Conservation (phyloP, 1,140 invertebrate genomes). For the Megathymus violae region DNA sequence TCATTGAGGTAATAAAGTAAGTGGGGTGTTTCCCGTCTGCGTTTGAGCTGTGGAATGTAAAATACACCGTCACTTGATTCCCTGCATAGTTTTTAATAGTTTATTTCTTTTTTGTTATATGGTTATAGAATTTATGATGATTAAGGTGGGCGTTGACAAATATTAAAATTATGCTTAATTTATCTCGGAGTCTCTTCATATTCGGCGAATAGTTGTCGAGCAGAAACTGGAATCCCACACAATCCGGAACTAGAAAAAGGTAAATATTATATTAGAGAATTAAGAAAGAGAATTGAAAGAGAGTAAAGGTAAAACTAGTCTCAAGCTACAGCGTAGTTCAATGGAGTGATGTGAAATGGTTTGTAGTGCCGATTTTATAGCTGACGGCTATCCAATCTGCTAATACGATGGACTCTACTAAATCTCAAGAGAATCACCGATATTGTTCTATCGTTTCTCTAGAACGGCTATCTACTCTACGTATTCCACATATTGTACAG, state of each 20-base stretch:
- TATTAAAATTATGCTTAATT: no score
- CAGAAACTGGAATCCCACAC: no score
- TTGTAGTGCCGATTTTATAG: conserved; percentile 43
- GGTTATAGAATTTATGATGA: no score
- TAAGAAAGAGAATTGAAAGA: no score
- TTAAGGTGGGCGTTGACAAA: no score
- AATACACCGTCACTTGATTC: conserved; percentile 17
- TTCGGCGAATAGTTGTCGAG: no score
- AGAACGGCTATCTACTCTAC: not conserved
- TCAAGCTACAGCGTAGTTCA: conserved; percentile 41
- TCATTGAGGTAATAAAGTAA: conserved; percentile 72
- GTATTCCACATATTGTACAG: no score
- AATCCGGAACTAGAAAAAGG: no score
- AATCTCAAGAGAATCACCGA: conserved; percentile 44
- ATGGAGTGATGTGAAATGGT: conserved; percentile 46
- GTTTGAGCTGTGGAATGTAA: conserved; percentile 21
- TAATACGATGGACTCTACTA: conserved; percentile 50
- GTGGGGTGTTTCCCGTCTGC: conserved; percentile 34
- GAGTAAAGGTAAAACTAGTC: no score
- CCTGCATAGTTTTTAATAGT: conserved; percentile 3
- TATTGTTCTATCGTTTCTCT: conserved; percentile 7
- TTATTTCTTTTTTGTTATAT: not conserved
- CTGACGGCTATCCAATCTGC: conserved; percentile 50
- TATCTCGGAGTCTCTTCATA: no score
- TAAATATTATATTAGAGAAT: no score